These are phyloP conservation scores for Mallateleia sp. DNA, from an alignment of 2,888 invertebrate genomes.

Conservation along the genomic window DNA sequence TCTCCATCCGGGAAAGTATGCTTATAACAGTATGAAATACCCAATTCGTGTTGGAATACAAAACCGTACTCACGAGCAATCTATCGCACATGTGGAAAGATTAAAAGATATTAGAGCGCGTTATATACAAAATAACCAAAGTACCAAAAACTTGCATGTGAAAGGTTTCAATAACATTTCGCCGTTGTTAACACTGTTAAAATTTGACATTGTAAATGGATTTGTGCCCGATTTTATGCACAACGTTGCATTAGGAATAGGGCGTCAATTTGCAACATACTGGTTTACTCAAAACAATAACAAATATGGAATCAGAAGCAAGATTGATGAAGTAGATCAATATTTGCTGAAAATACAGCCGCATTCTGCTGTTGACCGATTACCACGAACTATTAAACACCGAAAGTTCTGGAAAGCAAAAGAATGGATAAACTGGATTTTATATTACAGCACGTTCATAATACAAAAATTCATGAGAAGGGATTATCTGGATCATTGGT, in stretches of 20 bases:
- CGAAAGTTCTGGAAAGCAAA: conserved; percentile 32
- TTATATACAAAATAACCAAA: not conserved
- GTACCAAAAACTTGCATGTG: not conserved
- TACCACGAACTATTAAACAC: conserved; percentile 16
- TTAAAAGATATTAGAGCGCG: not conserved
- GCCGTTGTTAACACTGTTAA: conserved; percentile 26
- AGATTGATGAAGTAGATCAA: conserved; percentile 3
- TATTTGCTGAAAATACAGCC: conserved; percentile 14
- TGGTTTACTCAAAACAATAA: conserved; percentile 20
- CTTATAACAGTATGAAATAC: conserved; percentile 1
- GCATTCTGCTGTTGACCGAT: conserved; percentile 30
- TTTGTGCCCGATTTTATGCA: conserved; percentile 68
- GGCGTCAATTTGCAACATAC: conserved; percentile 27
- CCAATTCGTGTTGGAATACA: not conserved
- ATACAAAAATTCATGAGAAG: conserved; percentile 4
- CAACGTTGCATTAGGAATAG: conserved; percentile 36
- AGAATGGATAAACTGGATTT: conserved; percentile 19
- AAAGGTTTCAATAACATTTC: conserved; percentile 30
- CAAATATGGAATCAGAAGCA: not conserved
- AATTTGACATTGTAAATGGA: conserved; percentile 55
- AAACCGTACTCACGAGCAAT: conserved; percentile 8
- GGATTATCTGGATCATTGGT: not conserved
- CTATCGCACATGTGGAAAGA: not conserved
- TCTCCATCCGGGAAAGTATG: conserved; percentile 38
- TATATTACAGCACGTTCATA: conserved; percentile 47